phyloP scores from a whole-genome alignment of 2,888 invertebrate genomes.

The Heliconius aoede region DNA sequence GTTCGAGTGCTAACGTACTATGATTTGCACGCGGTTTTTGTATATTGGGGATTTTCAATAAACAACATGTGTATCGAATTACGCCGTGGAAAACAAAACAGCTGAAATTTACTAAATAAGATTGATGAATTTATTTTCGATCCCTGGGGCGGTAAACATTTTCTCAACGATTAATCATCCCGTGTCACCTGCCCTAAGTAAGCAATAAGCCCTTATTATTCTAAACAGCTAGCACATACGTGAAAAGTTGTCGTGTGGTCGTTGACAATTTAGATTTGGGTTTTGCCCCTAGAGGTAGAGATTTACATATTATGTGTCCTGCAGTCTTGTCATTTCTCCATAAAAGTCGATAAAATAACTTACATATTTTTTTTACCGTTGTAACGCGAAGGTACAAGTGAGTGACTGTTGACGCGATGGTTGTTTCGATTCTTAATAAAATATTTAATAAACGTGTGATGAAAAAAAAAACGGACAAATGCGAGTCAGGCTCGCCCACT shows the following conservation, averaged over 20 bases:
- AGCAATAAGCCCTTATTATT: constrained; percentile 53
- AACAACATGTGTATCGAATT: constrained; percentile 43
- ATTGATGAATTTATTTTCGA: constrained; percentile 54
- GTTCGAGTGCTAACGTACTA: constrained; percentile 35
- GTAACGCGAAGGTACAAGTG: too few species aligned
- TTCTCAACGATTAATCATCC: constrained; percentile 53
- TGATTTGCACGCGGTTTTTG: constrained; percentile 6
- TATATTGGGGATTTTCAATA: constrained; percentile 31
- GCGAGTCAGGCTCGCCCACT: too few species aligned
- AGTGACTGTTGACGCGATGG: too few species aligned
- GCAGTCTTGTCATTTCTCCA: neutral
- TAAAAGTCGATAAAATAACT: neutral
- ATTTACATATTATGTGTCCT: constrained; percentile 20
- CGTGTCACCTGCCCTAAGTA: constrained; percentile 55
- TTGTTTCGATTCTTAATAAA: too few species aligned
- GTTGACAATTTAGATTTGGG: constrained; percentile 46
- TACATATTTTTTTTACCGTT: too few species aligned
- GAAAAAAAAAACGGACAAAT: too few species aligned
- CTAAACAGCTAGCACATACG: constrained; percentile 43
- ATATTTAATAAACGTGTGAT: too few species aligned
- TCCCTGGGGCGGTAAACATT: constrained; percentile 49
- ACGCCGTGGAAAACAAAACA: constrained; percentile 46
- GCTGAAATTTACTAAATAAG: constrained; percentile 49
- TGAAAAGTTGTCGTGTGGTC: constrained; percentile 44
- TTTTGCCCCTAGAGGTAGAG: constrained; percentile 30